Evolutionary conservation across 2,888 invertebrate species (phyloP), one percentile per base, ranked within the genome.

Genomic region (Lasioglossum villosulum): DNA sequence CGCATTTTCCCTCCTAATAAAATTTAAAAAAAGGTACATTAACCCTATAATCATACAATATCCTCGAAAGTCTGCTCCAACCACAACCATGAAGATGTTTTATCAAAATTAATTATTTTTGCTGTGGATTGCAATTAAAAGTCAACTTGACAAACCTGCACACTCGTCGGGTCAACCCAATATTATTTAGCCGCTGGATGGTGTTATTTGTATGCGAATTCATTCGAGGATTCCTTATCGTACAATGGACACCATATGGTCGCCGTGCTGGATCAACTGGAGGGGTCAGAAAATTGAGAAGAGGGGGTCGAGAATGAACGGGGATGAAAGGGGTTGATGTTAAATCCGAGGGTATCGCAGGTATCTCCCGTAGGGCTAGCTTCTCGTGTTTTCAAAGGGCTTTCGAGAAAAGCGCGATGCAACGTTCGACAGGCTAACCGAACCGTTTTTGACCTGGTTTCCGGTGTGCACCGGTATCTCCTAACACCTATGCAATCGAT

Each of bases 361-460:
- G 68, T 72, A 82, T 68, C 75, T 48, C 83, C 52, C n/a, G 73
- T 39, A 56, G 68, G 68, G 48, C 66, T 30, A 42, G 78, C 71
- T 23, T 23, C 68, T 80, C 76, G 73, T 79, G 82, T 87, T 87
- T 88, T 78, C 89, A 84, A 90, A 90, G 85, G 78, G 81, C 75
- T 89, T 86, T 84, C 82, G 79, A 90, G 89, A 71, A 68, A 68
- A 82, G 66, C 81, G 68, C 72, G 80, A 87, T 84, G 71, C 78
- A 84, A 72, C 78, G 86, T 89, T 89, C 81, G 86, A 86, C 82
- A 70, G 83, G 80, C 56, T 70, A 78, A 83, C 82, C 81, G 81
- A 79, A 86, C 89, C 74, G 88, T 89, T 90, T 90, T 90, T 89
- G 89, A 90, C 90, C 90, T 74, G 81, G 79, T 90, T 90, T 82